Base-by-base conservation (phyloP, 2,888 invertebrate genomes). In the Esperia sulphurella region DNA sequence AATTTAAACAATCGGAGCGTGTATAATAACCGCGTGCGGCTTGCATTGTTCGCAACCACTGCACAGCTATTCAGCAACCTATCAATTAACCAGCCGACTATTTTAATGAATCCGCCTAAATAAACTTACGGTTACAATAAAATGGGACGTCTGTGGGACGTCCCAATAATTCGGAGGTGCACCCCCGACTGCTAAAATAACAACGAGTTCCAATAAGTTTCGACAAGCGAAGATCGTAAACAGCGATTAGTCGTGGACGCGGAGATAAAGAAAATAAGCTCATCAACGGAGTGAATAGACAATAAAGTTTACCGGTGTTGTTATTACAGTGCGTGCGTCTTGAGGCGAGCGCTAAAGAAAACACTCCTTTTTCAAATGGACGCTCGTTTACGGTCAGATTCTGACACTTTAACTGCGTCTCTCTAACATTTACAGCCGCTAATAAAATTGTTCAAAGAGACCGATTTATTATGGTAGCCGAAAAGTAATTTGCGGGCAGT, bases 361-460 rank as follows among this genome's bases (percentile, higher is more conserved):
- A 86, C 83, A 87, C 79, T 82, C 78, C 82, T 79, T 83, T 79
- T 79, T 79, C 72, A 79, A 79, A 79, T 79, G 75, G 62, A 71
- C 74, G 73, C 75, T 79, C 79, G 77, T 86, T 84, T 83, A 84
- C 81, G 82, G 83, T 83, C 80, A 78, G 71, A 75, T 77, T 80
- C 77, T 83, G 86, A 87, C 88, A 66, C 78, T 82, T 87, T 86
- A 85, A 88, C 83, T 79, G 71, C 85, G 73, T 73, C 79, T 79
- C 76, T 72, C 73, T 69, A 76, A 82, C 80, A 64, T 87, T 88
- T 82, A 86, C 78, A 68, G 71, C 75, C 65, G 59, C 77, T 72
- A 81, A 82, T 85, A 83, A 83, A 84, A 81, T 71, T 67, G 70
- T 83, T 83, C 80, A 83, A 83, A 84, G 83, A 71, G 55, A 60